Conservation (phyloP, 2,113 vertebrate genomes). For the Mobula birostris region DNA sequence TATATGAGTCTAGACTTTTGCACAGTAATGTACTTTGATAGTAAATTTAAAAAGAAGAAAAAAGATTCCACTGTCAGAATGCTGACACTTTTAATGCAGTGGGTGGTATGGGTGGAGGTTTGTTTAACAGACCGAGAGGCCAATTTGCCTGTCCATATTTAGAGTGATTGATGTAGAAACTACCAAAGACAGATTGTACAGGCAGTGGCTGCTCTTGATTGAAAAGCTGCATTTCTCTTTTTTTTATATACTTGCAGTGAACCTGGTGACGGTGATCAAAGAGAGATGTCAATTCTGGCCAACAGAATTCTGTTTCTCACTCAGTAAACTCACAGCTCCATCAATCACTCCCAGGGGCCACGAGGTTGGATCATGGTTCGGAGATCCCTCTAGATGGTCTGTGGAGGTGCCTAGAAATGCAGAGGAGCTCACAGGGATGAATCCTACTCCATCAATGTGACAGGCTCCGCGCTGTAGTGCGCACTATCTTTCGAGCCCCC, state of each 20-base stretch:
- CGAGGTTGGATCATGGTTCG: neutral
- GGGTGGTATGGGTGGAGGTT: too few species aligned
- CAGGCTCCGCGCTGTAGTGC: neutral
- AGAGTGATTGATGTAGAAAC: neutral
- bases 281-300: neutral
- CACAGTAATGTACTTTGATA: too few species aligned
- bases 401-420: neutral
- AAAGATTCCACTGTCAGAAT: too few species aligned
- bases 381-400: neutral
- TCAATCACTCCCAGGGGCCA: slow-evolving; percentile 2
- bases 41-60: too few species aligned
- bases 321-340: neutral
- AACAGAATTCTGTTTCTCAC: neutral
- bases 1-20: too few species aligned
- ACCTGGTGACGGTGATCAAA: neutral
- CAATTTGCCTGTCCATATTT: neutral
- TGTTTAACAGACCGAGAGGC: neutral
- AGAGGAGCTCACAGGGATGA: neutral
- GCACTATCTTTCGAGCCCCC: neutral
- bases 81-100: too few species aligned
- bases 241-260: neutral
- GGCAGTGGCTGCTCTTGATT: neutral
- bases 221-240: neutral
- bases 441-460: neutral
- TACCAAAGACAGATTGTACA: neutral